Percentiles rank a stretch among this genome's conserved stretches.
Conservation (phyloP, 2,888 invertebrate genomes). For the Strigamia maritima region DNA sequence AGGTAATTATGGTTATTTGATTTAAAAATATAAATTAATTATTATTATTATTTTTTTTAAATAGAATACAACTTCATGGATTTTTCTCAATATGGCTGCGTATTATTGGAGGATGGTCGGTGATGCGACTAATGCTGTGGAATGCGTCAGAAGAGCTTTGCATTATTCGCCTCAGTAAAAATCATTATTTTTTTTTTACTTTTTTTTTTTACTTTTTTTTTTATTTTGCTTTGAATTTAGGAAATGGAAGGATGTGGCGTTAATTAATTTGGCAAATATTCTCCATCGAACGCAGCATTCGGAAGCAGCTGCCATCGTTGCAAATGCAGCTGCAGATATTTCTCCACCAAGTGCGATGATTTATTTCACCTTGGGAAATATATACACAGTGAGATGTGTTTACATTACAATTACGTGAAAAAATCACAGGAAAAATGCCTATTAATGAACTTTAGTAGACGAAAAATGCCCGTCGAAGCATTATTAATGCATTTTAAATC, state of each 20-base stretch:
- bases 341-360: constrained; percentile 61
- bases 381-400: constrained; percentile 60
- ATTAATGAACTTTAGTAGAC: too few species aligned
- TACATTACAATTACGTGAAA: too few species aligned
- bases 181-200: not conserved
- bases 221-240: constrained; percentile 56
- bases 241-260: constrained; percentile 67
- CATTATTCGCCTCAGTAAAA: constrained; percentile 69
- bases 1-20: constrained; percentile 45
- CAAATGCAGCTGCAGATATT: constrained; percentile 70
- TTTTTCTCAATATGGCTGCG: constrained; percentile 73
- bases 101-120: constrained; percentile 75
- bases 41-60: constrained; percentile 41
- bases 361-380: constrained; percentile 69
- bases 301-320: constrained; percentile 68
- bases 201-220: constrained; percentile 38
- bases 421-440: too few species aligned
- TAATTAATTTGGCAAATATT: constrained; percentile 70
- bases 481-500: too few species aligned
- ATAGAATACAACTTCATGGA: constrained; percentile 71
- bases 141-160: constrained; percentile 72
- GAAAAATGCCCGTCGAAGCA: too few species aligned
- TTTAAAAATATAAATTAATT: not conserved
- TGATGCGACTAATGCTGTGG: constrained; percentile 70
- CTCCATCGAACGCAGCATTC: constrained; percentile 66